Base-by-base conservation (phyloP, 2,888 invertebrate species). In the Sphinx pinastri region DNA sequence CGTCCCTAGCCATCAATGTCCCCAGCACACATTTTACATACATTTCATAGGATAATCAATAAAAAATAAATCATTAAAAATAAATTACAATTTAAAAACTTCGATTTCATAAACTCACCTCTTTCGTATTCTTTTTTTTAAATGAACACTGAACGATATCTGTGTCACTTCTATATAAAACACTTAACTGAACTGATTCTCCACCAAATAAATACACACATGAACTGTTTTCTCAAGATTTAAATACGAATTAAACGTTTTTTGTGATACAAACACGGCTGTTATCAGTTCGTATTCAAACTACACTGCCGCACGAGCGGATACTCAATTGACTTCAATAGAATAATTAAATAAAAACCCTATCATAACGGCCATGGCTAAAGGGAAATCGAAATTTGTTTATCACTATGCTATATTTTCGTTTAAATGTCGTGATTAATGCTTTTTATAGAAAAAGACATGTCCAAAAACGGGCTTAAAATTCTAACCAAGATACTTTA, bases 291-390 rank as follows among this genome's bases (percentile, higher is more conserved):
- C 74, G 73, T 73, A 78, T 74, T 74, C 74, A 76, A 76, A 76
- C 76, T 70, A 74, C 69, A 88, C 86, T 87, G 81, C 77, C 76
- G 76, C 70, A 72, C 77, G 72, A 73, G 76, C 74, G 74, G 73
- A 77, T 72, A 73, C 74, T 77, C 88, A 92, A 93, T 93, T 93
- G 93, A 84, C 84, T 91, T 88, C 88, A 92, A 92, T 93, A 78
- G 88, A 90, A 90, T 92, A 74, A 73, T 75, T 75, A 73, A 76
- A 73, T 72, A 70, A 70, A 71, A 68, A 68, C 54, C 52, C 13
- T 52, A 16, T 59, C 38, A 19, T 16, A 7, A 16, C 52, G 57
- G 57, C 16, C 54, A n/a, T 51, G 58, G 45, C n/a, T 49, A 63
- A 49, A 25, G 51, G 51, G 14, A n/a, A 19, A 47, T 19, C 63